phyloP scores from a whole-genome alignment of 1,140 invertebrate genomes.

The Aphidius gifuensis region DNA sequence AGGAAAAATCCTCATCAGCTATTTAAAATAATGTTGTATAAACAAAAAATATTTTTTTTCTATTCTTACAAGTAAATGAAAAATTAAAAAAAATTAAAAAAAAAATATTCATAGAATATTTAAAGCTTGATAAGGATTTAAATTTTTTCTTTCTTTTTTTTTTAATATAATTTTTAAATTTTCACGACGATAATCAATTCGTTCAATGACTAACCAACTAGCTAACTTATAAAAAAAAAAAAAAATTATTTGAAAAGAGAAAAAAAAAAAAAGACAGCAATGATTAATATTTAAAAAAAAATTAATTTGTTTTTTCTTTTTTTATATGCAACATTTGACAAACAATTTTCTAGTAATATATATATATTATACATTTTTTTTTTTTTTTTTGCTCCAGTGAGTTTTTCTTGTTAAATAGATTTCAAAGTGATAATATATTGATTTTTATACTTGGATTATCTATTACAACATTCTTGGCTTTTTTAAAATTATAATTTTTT shows the following conservation, averaged over 20 bases:
- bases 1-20: background rate
- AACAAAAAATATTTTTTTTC: conserved; percentile 8
- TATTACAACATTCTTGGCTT: too few relatives aligned
- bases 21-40: conserved; percentile 14
- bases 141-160: background rate
- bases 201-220: conserved; percentile 14
- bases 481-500: too few relatives aligned
- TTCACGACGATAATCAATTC: conserved; percentile 14
- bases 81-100: too few relatives aligned
- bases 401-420: conserved; percentile 3
- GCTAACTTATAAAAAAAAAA: background rate
- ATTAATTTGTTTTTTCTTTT: conserved; percentile 2
- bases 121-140: too few relatives aligned
- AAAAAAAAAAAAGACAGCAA: too few relatives aligned
- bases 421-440: too few relatives aligned
- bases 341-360: conserved; percentile 10
- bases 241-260: too few relatives aligned
- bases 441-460: too few relatives aligned
- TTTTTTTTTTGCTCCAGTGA: too few relatives aligned
- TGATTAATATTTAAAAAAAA: background rate
- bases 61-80: background rate
- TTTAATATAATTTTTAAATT: conserved; percentile 4
- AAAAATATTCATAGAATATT: too few relatives aligned
- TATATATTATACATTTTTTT: too few relatives aligned
- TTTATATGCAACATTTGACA: conserved; percentile 10